Conservation (phyloP, 2,113 vertebrate genomes). For the Macroglossus sobrinus region DNA sequence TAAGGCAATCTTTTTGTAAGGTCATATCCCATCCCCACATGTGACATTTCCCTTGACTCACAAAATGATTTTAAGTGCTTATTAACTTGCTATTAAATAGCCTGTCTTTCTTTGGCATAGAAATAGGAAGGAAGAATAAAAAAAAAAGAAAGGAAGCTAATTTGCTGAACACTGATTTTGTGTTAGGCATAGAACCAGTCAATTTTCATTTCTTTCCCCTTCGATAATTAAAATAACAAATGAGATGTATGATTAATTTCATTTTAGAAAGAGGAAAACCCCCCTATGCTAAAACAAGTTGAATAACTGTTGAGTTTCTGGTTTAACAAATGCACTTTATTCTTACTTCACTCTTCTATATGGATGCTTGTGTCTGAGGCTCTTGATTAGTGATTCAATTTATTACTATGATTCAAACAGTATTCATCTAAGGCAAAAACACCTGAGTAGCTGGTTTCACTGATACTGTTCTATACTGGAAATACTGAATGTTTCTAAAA, state of each 20-base stretch:
- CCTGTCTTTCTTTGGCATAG: neutral
- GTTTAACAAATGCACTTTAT: neutral
- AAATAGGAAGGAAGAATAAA: neutral
- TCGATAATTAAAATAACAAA: slow-evolving; percentile 18
- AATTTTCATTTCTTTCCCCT: neutral
- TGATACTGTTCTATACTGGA: neutral
- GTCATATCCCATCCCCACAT: neutral
- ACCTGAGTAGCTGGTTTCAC: neutral
- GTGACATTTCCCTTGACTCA: neutral
- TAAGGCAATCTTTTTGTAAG: neutral
- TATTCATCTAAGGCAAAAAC: neutral
- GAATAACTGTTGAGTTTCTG: neutral
- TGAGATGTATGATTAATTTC: neutral
- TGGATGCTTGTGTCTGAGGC: neutral
- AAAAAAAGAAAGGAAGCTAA: neutral
- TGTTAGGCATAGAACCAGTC: neutral
- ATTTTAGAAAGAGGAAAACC: slow-evolving; percentile 22
- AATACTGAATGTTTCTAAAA: neutral
- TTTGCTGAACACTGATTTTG: neutral
- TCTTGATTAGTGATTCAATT: neutral
- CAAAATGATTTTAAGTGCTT: slow-evolving; percentile 19
- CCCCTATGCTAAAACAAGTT: neutral
- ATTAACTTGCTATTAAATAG: slow-evolving; percentile 11
- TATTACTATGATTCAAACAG: neutral
- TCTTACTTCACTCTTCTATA: neutral